These are phyloP conservation scores for Chloropsis cyanopogon DNA, from an alignment of 2,113 vertebrate species.

Conservation along the genomic window DNA sequence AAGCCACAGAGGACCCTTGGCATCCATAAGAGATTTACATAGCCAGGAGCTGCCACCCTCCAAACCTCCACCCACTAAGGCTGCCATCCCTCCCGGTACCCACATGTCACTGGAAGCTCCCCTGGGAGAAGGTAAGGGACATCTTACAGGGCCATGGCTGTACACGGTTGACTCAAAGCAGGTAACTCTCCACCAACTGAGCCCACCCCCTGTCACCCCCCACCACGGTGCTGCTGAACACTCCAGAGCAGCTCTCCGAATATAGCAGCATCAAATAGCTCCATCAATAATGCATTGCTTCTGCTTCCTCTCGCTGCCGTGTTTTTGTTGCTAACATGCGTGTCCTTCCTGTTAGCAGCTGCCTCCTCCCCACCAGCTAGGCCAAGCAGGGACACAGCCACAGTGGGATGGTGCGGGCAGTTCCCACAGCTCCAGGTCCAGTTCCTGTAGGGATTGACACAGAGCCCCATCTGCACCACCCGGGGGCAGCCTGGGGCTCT, in stretches of 20 bases:
- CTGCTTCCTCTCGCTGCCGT: constrained; percentile 48
- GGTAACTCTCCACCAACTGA: background rate
- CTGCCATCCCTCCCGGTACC: background rate
- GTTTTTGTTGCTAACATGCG: constrained; percentile 55
- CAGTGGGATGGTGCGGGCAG: accelerated
- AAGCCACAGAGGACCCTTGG: background rate
- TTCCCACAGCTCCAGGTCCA: background rate
- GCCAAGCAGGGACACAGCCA: constrained; percentile 43
- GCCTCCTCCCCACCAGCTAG: background rate
- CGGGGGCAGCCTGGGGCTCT: accelerated
- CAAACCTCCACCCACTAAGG: background rate
- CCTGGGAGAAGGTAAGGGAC: background rate
- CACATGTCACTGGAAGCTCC: background rate
- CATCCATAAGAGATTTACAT: background rate
- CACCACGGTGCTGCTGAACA: accelerated
- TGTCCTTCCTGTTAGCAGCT: constrained; percentile 36
- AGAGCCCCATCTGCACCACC: background rate
- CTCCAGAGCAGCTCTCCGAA: background rate
- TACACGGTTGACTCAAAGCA: background rate
- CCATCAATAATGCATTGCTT: constrained; percentile 61
- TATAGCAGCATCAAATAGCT: constrained; percentile 64
- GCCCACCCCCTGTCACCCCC: background rate
- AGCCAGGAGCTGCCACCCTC: background rate
- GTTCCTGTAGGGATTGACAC: accelerated
- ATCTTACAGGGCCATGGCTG: background rate